These are phyloP conservation scores for Acronicta psi DNA, from an alignment of 2,888 invertebrate species.

Conservation along the genomic window DNA sequence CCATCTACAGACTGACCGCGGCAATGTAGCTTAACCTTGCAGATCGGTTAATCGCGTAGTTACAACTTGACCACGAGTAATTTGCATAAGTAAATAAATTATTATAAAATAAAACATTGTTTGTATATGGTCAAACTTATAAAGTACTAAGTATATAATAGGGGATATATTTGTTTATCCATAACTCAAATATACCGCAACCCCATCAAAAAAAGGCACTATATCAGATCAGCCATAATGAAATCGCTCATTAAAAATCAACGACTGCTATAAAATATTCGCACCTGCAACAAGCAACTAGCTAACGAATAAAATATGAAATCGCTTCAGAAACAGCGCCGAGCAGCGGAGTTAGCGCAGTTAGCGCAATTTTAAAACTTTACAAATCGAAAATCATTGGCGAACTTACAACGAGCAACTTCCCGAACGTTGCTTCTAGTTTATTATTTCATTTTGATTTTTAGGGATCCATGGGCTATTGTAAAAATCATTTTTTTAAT, in stretches of 20 bases:
- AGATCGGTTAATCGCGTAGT: too few species aligned
- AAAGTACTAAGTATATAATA: too few species aligned
- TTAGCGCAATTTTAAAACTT: conserved; percentile 61
- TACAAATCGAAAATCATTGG: conserved; percentile 60
- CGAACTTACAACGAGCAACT: conserved; percentile 52
- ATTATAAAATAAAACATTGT: too few species aligned
- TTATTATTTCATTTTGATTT: conserved; percentile 65
- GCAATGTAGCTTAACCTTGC: too few species aligned
- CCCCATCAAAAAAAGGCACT: background rate
- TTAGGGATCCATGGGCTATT: background rate
- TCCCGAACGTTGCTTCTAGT: conserved; percentile 48
- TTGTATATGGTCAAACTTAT: too few species aligned
- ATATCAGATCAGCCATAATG: background rate
- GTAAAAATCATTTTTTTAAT: too few species aligned
- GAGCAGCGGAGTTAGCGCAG: conserved; percentile 52
- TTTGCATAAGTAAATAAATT: too few species aligned
- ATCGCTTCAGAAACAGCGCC: conserved; percentile 50
- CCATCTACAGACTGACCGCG: too few species aligned
- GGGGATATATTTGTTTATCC: too few species aligned
- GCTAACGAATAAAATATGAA: conserved; percentile 57
- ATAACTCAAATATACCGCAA: background rate
- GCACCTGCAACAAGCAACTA: conserved; percentile 50
- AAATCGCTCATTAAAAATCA: conserved; percentile 25
- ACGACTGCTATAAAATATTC: conserved; percentile 35
- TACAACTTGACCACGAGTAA: too few species aligned